Evolutionary conservation across 2,888 invertebrate species (phyloP), one percentile per base, ranked within the genome.

Genomic region (Eupithecia inturbata): DNA sequence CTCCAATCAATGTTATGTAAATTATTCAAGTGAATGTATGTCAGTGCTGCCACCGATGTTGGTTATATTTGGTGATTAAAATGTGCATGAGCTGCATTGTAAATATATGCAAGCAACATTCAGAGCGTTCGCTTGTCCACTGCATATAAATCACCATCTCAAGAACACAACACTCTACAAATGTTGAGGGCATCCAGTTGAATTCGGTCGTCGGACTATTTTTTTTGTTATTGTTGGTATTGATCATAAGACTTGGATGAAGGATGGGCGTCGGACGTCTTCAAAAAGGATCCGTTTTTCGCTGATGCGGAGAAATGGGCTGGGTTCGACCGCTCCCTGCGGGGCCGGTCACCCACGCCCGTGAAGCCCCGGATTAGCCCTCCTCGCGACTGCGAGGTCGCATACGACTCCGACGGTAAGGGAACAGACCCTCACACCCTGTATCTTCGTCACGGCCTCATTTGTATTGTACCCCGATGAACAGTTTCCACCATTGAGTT

Each of bases 361-460:
- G 96, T 96, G 89, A 97, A 96, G 95, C 95, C 95, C 85, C 96
- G 96, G 90, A 95, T 95, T 88, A 96, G 95, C 93, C 95, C 92
- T 84, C 96, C 96, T 82, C 95, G 96, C 81, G 95, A 96, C 88
- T 95, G 95, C 86, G 96, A 96, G 93, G 95, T 96, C 87, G 96
- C 96, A 84, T 97, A 95, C 92, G 97, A 97, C 94, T 95, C 96
- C 92, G 96, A 96, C 89, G 97, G 97, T 95, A 96, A 95, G 95
- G 93, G 92, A 89, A 86, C 91, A 92, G 92, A 89, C 88, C 86
- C 84, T 80, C 83, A 83, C 81, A 87, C 82, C 85, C 88, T 89
- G 89, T 89, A 86, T 87, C 92, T 92, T 91, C 92, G 91, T 91
- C 91, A 88, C 86, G 84, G 87, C 89, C 90, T 87, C 64, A 53